These are phyloP conservation scores for Calypte anna DNA, from an alignment of 2,113 vertebrate species.

Conservation along the genomic window DNA sequence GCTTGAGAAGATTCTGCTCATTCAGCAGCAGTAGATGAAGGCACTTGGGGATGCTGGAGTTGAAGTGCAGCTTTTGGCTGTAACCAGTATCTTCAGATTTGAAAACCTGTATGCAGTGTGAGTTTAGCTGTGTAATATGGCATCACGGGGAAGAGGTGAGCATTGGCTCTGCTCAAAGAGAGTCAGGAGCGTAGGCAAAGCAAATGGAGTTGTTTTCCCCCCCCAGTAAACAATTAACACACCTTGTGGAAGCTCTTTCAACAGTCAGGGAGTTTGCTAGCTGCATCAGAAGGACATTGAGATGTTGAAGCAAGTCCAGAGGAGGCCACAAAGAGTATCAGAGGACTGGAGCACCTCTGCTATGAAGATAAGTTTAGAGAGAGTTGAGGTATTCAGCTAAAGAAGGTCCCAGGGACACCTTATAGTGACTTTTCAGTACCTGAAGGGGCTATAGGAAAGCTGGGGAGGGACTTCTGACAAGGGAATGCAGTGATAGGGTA, in stretches of 20 bases:
- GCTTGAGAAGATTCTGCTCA: fast-evolving
- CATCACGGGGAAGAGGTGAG: neutral
- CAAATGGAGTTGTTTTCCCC: neutral
- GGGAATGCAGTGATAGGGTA: no score
- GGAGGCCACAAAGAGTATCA: no score
- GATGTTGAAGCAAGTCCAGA: no score
- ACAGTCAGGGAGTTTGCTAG: neutral
- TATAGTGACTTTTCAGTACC: no score
- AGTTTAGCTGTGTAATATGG: neutral
- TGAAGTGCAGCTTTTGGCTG: neutral
- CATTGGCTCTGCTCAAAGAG: neutral
- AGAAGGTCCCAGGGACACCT: no score
- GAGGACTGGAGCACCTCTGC: no score
- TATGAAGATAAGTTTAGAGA: no score
- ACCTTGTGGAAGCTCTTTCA: neutral
- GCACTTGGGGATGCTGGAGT: neutral
- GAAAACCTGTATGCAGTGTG: neutral
- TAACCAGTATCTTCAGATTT: neutral
- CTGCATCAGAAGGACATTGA: no score
- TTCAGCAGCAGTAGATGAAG: neutral
- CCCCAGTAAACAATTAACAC: neutral
- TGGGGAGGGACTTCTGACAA: no score
- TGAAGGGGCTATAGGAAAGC: no score
- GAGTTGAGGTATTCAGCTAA: no score
- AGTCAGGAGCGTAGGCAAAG: neutral